Conservation (phyloP, 1,140 invertebrate genomes). For the Macrosteles quadrilineatus region DNA sequence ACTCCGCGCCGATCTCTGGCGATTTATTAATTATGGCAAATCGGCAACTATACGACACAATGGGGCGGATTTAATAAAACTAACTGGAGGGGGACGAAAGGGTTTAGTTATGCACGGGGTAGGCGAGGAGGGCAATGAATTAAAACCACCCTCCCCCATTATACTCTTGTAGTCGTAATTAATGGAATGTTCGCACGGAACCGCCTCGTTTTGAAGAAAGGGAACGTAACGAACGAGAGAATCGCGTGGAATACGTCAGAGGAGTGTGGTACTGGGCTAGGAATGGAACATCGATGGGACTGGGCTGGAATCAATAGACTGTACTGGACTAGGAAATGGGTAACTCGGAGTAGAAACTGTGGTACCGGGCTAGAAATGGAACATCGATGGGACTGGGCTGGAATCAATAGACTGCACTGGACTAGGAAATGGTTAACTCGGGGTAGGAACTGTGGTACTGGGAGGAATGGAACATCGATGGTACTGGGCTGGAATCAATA, state of each 20-base stretch:
- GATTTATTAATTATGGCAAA: slow-evolving; percentile 25
- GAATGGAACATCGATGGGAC: too few species aligned
- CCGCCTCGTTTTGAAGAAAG: slow-evolving; percentile 38
- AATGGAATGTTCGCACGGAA: slow-evolving; percentile 43
- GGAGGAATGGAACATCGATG: too few species aligned
- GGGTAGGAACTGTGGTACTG: too few species aligned
- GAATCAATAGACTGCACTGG: too few species aligned
- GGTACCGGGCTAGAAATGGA: too few species aligned
- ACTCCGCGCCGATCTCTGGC: neutral
- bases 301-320: too few species aligned
- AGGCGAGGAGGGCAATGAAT: slow-evolving; percentile 32
- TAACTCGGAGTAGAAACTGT: too few species aligned
- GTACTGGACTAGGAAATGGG: too few species aligned
- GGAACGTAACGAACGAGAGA: neutral
- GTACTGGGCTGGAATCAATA: too few species aligned
- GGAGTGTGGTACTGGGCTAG: too few species aligned
- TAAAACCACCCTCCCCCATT: slow-evolving; percentile 32
- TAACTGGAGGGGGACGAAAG: slow-evolving; percentile 33
- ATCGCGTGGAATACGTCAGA: neutral
- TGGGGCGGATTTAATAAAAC: slow-evolving; percentile 42
- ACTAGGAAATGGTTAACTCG: too few species aligned
- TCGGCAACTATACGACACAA: slow-evolving; percentile 14
- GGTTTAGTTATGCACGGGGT: slow-evolving; percentile 5
- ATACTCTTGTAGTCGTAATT: slow-evolving; percentile 41
- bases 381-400: too few species aligned